These are phyloP conservation scores for Listronotus bonariensis DNA, from an alignment of 1,140 invertebrate species.

Conservation along the genomic window DNA sequence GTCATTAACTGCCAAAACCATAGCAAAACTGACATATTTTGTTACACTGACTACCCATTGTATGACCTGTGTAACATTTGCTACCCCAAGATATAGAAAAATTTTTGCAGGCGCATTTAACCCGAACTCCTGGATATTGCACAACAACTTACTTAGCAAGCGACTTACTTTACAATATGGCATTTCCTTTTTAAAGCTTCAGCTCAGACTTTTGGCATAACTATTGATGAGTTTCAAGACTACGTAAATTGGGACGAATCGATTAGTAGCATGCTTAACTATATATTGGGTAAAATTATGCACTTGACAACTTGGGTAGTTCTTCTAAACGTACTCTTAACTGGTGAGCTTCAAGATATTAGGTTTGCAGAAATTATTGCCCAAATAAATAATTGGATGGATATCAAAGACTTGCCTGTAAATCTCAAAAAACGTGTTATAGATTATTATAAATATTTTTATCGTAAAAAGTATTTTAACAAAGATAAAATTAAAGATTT, in stretches of 20 bases:
- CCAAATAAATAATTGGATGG: constrained; percentile 42
- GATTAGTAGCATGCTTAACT: not conserved
- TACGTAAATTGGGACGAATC: constrained; percentile 1
- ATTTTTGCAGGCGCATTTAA: not conserved
- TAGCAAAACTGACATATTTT: not conserved
- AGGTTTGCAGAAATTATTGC: constrained; percentile 43
- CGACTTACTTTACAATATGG: not conserved
- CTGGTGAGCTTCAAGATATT: constrained; percentile 35
- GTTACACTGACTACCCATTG: not conserved
- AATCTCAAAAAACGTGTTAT: constrained; percentile 34
- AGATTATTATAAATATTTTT: constrained; percentile 43
- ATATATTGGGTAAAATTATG: constrained; percentile 10
- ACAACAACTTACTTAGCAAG: not conserved
- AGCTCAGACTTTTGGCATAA: constrained; percentile 21
- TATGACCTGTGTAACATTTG: constrained; percentile 7
- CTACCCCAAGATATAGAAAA: constrained; percentile 1
- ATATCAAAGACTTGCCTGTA: constrained; percentile 39
- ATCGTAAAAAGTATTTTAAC: constrained; percentile 42
- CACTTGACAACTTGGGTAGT: constrained; percentile 10
- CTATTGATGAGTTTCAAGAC: not conserved
- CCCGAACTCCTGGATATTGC: constrained; percentile 4
- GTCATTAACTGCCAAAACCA: not conserved
- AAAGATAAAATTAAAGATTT: constrained; percentile 42
- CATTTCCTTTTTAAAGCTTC: constrained; percentile 20
- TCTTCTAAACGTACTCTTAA: constrained; percentile 2